Conservation (phyloP, 2,797 vertebrate species). For the Paratrypauchen microcephalus region DNA sequence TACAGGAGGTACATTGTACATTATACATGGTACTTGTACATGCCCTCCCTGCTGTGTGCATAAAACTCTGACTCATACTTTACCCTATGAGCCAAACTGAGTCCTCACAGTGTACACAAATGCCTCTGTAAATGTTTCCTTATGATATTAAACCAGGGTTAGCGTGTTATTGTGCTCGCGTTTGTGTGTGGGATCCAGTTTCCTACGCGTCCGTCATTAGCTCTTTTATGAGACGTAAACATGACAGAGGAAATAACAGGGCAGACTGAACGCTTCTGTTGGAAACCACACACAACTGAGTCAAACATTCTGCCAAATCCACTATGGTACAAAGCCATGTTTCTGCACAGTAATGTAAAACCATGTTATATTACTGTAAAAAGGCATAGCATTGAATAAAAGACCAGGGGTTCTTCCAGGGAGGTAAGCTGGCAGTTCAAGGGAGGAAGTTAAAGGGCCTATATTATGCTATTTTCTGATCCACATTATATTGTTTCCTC, state of each 20-base stretch:
- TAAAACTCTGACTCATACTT: slow-evolving; percentile 3
- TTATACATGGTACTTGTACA: no score
- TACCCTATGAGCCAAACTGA: background rate
- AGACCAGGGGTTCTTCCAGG: background rate
- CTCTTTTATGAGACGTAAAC: slow-evolving; percentile 2
- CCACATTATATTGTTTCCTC: no score
- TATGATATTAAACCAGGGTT: slow-evolving; percentile 1
- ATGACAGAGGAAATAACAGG: slow-evolving; percentile 3
- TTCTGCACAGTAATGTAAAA: background rate
- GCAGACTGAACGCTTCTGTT: background rate
- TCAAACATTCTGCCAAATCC: slow-evolving; percentile 13
- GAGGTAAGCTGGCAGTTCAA: background rate
- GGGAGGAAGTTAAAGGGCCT: slow-evolving; percentile 8
- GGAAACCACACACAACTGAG: background rate
- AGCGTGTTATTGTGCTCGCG: background rate
- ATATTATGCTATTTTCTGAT: no score
- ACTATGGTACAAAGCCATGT: no score
- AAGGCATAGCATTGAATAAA: background rate
- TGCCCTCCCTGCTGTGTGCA: slow-evolving; percentile 1
- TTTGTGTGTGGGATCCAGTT: background rate
- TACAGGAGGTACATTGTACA: background rate
- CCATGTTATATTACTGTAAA: background rate
- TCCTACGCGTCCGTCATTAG: background rate
- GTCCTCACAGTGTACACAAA: background rate
- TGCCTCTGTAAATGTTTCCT: slow-evolving; percentile 14